phyloP scores from a whole-genome alignment of 1,140 invertebrate species.

The Muscidifurax raptorellus region DNA sequence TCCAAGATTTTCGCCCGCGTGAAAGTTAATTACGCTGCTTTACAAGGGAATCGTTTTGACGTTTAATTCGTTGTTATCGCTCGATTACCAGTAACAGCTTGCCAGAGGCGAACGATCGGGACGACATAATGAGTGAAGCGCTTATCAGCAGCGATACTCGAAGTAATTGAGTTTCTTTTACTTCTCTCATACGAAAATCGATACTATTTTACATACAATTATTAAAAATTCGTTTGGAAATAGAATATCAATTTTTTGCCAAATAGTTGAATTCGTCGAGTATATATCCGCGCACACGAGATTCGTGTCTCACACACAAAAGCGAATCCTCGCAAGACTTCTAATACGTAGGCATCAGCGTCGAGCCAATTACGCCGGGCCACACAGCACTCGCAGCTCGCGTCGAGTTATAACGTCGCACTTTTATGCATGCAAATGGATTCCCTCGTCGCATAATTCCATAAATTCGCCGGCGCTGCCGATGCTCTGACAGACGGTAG shows the following conservation, averaged over 20 bases:
- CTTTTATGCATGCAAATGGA: constrained; percentile 70
- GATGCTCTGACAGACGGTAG: constrained; percentile 67
- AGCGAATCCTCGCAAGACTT: too few species aligned
- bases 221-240: neutral
- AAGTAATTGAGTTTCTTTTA: constrained; percentile 22
- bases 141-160: too few species aligned
- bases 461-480: constrained; percentile 62
- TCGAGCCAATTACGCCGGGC: neutral
- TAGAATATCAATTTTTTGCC: neutral
- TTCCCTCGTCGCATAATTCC: constrained; percentile 67
- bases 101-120: neutral
- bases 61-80: constrained; percentile 44
- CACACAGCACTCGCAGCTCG: constrained; percentile 52
- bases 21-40: constrained; percentile 50
- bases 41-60: constrained; percentile 37
- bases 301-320: neutral
- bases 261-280: neutral
- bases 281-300: neutral
- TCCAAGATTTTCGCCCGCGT: neutral
- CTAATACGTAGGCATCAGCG: neutral
- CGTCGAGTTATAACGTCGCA: constrained; percentile 54
- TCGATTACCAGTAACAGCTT: constrained; percentile 13
- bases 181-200: too few species aligned
- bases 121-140: neutral
- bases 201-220: too few species aligned